Conservation (phyloP, 2,113 vertebrate genomes). For the Pluvialis apricaria region DNA sequence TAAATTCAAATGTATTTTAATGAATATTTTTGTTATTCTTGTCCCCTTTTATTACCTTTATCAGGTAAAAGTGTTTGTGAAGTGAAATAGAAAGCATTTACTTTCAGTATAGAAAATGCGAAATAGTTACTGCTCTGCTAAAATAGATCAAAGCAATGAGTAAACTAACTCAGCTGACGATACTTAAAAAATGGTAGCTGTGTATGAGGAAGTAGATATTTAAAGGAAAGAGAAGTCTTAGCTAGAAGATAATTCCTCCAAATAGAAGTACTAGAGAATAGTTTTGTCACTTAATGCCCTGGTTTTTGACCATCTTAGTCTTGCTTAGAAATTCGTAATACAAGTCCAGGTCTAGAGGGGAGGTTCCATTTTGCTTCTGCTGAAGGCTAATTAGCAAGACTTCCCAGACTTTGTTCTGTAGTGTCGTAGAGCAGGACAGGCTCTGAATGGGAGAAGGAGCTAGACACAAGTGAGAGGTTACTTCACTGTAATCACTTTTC, state of each 20-base stretch:
- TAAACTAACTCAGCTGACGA: not conserved
- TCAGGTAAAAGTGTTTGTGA: not conserved
- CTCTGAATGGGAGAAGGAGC: not conserved
- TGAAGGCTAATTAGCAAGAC: not conserved
- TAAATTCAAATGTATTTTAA: not conserved
- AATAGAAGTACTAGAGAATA: not conserved
- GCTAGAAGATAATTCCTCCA: not conserved
- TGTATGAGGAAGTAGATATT: not conserved
- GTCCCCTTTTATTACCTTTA: not conserved
- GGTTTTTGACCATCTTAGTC: not conserved
- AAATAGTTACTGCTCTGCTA: not conserved
- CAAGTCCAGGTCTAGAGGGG: not conserved
- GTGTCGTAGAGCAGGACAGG: not conserved
- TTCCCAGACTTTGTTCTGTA: not conserved
- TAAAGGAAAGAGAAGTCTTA: not conserved
- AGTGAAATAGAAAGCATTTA: not conserved
- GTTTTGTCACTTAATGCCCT: not conserved
- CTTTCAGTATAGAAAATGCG: not conserved
- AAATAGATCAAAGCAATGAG: not conserved
- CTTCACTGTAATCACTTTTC: not conserved
- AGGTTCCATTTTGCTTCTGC: not conserved
- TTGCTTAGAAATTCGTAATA: not conserved
- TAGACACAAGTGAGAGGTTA: not conserved
- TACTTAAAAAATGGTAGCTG: not conserved
- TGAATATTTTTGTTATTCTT: not conserved